Conservation (phyloP, 1,140 invertebrate genomes). For the Caenorhabditis latens region DNA sequence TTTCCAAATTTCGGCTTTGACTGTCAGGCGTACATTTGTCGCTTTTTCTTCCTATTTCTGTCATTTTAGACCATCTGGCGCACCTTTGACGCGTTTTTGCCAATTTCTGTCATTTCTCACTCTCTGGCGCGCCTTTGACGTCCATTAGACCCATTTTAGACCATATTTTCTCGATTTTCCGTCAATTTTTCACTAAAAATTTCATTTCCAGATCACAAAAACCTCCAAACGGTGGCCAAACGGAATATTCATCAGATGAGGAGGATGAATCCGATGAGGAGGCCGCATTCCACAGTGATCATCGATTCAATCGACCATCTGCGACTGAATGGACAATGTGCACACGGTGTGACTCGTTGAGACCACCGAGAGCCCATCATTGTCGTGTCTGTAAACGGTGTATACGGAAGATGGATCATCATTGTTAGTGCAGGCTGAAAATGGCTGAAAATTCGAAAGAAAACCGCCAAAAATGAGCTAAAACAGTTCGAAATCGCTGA, state of each 20-base stretch:
- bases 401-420: constrained; percentile 90
- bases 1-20: too few species aligned
- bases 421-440: constrained; percentile 81
- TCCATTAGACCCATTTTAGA: background rate
- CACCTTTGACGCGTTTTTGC: too few species aligned
- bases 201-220: constrained; percentile 41
- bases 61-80: background rate
- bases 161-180: background rate
- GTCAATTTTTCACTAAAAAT: background rate
- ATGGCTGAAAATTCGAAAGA: constrained; percentile 30
- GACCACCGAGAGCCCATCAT: constrained; percentile 89
- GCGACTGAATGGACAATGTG: constrained; percentile 87
- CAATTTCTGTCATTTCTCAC: too few species aligned
- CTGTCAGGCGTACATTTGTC: too few species aligned
- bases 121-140: too few species aligned
- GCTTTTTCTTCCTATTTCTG: too few species aligned
- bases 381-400: constrained; percentile 90
- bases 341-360: constrained; percentile 86
- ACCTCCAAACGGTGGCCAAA: background rate
- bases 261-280: constrained; percentile 60
- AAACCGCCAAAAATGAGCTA: background rate
- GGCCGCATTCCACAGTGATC: constrained; percentile 12
- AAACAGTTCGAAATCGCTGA: background rate
- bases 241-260: constrained; percentile 60
- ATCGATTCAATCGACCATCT: constrained; percentile 74